These are phyloP conservation scores for Sphecodes monilicornis DNA, from an alignment of 2,888 invertebrate species.

Conservation along the genomic window DNA sequence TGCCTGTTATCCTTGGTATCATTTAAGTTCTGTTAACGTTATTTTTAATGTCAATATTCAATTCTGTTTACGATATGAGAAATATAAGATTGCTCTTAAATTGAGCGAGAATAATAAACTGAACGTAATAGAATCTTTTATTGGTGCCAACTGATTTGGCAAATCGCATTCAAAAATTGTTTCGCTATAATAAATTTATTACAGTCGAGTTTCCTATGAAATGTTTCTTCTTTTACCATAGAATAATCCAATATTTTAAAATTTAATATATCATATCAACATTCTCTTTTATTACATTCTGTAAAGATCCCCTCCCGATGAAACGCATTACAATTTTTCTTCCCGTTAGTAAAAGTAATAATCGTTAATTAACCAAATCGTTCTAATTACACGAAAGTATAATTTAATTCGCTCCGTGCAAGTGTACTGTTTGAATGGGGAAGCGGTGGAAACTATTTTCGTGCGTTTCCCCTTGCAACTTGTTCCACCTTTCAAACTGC, in stretches of 20 bases:
- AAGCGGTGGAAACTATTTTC: conserved; percentile 32
- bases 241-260: background rate
- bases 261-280: background rate
- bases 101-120: too few relatives aligned
- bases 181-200: background rate
- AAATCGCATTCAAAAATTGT: background rate
- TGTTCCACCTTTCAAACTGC: conserved; percentile 50
- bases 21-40: too few relatives aligned
- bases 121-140: too few relatives aligned
- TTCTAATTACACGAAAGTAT: conserved; percentile 1
- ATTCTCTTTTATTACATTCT: background rate
- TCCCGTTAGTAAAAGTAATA: conserved; percentile 1
- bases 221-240: background rate
- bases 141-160: background rate
- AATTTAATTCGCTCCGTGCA: background rate
- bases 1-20: too few relatives aligned
- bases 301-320: background rate
- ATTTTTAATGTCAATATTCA: too few relatives aligned
- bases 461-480: conserved; percentile 38
- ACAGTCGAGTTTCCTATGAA: background rate
- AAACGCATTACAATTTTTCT: background rate
- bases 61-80: too few relatives aligned
- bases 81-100: too few relatives aligned
- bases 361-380: conserved; percentile 15
- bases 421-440: background rate